Percentiles rank a stretch among this genome's conserved stretches.
Conservation (phyloP, 2,888 invertebrate genomes). For the Rhamphomyia laevipes region DNA sequence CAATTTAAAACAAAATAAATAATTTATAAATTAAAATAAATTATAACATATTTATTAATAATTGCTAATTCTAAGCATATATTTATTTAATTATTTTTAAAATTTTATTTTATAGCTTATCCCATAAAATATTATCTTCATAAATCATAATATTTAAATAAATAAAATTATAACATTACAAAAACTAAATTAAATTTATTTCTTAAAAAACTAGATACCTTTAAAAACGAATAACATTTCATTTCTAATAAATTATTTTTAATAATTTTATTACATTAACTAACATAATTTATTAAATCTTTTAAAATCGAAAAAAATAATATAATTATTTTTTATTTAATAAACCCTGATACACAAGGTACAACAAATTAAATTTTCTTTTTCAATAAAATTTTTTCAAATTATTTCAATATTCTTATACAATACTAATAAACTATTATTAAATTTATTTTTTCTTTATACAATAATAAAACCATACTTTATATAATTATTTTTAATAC, state of each 20-base stretch:
- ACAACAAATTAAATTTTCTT: constrained; percentile 50
- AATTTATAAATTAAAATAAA: constrained; percentile 40
- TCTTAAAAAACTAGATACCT: constrained; percentile 57
- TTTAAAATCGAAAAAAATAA: constrained; percentile 48
- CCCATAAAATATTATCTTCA: constrained; percentile 43
- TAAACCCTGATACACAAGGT: constrained; percentile 65
- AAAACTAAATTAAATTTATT: constrained; percentile 43
- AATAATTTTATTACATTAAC: constrained; percentile 50
- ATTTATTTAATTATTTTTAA: constrained; percentile 42
- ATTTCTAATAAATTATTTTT: constrained; percentile 48
- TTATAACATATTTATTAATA: constrained; percentile 40
- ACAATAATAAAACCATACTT: constrained; percentile 38
- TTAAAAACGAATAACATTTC: constrained; percentile 54
- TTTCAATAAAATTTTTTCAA: constrained; percentile 38
- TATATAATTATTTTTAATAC: constrained; percentile 38
- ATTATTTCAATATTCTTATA: constrained; percentile 43
- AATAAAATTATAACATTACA: constrained; percentile 18
- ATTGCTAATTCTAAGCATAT: constrained; percentile 47
- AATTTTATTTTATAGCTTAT: constrained; percentile 47
- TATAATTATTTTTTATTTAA: constrained; percentile 39
- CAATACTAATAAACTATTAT: constrained; percentile 48
- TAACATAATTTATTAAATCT: constrained; percentile 47
- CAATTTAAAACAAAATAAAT: constrained; percentile 36
- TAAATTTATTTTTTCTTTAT: constrained; percentile 41
- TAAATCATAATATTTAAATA: constrained; percentile 29